phyloP scores from a whole-genome alignment of 2,797 vertebrate species.

The Sorex maritimensis region DNA sequence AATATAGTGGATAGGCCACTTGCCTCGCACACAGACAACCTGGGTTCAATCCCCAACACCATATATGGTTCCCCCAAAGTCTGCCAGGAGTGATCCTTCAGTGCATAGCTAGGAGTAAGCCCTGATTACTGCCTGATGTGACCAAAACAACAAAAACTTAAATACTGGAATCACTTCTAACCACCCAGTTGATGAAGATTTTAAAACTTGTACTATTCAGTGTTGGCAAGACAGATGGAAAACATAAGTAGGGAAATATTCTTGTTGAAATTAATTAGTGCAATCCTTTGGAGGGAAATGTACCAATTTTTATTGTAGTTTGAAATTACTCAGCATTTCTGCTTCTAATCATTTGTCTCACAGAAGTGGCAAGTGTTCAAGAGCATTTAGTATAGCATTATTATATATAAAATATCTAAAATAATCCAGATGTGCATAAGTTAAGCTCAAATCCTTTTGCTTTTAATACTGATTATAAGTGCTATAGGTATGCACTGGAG shows the following conservation, averaged over 20 bases:
- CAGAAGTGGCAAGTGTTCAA: not conserved
- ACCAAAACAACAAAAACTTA: not conserved
- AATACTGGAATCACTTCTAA: constrained; percentile 20
- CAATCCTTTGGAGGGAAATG: constrained; percentile 5
- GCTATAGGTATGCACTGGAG: constrained; percentile 4
- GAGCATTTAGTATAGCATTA: not conserved
- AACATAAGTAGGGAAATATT: not conserved
- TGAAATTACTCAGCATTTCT: constrained; percentile 57
- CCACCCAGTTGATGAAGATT: not conserved
- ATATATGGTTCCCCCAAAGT: too few relatives aligned
- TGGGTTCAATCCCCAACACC: too few relatives aligned
- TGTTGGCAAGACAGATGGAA: not conserved
- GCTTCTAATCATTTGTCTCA: constrained; percentile 38
- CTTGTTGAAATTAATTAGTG: not conserved
- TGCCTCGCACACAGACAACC: too few relatives aligned
- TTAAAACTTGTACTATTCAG: constrained; percentile 7
- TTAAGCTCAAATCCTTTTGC: not conserved
- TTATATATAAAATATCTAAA: constrained; percentile 8
- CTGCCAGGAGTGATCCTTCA: too few relatives aligned
- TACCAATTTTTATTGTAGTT: not conserved
- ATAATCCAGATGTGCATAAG: constrained; percentile 26
- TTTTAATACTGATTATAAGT: constrained; percentile 19
- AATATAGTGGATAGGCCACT: too few relatives aligned
- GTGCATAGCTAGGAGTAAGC: too few relatives aligned
- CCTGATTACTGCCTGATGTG: too few relatives aligned